Conservation (phyloP, 2,797 vertebrate species). For the Rhinichthys osculus region DNA sequence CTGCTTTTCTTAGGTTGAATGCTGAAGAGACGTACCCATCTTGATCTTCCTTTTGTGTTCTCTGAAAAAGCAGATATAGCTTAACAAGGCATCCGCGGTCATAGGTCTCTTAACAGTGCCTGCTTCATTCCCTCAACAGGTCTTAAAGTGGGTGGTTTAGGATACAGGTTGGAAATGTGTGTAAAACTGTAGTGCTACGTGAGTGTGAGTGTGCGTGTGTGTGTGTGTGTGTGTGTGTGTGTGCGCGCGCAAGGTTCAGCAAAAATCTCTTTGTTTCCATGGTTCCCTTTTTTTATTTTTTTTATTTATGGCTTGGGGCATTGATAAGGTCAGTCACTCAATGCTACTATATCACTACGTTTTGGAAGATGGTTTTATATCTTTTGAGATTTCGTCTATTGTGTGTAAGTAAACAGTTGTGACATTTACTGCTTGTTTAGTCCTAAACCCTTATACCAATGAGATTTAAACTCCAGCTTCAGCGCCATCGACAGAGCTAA, state of each 20-base stretch:
- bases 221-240: conserved; percentile 23
- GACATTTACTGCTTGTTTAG: neutral
- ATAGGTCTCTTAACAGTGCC: neutral
- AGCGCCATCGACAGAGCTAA: neutral
- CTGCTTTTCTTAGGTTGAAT: neutral
- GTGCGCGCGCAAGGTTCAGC: conserved; percentile 14
- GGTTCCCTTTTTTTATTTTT: conserved; percentile 47
- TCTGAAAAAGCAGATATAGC: conserved; percentile 1
- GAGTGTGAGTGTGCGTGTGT: conserved; percentile 1
- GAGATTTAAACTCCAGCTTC: neutral
- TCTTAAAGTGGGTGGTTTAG: conserved; percentile 1
- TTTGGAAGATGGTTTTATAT: conserved; percentile 21
- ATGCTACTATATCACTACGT: conserved; percentile 2
- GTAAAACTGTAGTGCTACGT: conserved; percentile 1
- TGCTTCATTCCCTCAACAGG: conserved; percentile 10
- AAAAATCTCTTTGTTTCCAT: conserved; percentile 56
- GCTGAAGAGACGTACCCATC: neutral
- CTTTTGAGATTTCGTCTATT: neutral
- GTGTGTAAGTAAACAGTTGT: neutral
- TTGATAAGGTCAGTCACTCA: conserved; percentile 18
- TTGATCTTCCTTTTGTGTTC: conserved; percentile 4
- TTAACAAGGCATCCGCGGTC: neutral
- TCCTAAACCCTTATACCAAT: neutral
- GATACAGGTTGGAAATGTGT: neutral
- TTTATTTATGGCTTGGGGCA: conserved; percentile 33